Base-by-base conservation (phyloP, 2,113 vertebrate species). In the Dasyprocta punctata region DNA sequence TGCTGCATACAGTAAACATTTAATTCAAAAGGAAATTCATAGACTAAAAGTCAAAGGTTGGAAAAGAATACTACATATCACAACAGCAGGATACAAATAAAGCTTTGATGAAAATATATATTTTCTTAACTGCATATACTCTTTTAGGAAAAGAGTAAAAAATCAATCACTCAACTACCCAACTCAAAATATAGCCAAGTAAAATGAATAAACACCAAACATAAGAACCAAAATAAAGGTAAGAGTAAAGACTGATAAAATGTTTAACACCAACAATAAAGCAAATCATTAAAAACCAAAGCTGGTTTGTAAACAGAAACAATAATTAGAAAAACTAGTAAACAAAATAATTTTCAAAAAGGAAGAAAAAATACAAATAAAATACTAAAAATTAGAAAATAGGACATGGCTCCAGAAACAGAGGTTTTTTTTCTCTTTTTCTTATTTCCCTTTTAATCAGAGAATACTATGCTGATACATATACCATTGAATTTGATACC, bases 201-300 rank as follows among this genome's bases (percentile, higher is more conserved):
- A 81, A 41, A 1, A 63, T 85, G 47, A 61, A 80, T 30, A 95
- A 95, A 41, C 75, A n/a, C 3, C 92, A 78, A 94, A 2, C 41
- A 80, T 73, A 78, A 87, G 67, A 89, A 88, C 52, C 41, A 38
- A 87, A 86, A 49, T 88, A 83, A 92, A 20, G 81, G 60, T 84
- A 58, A 88, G 89, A 86, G 3, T 20, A 89, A 28, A 81, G 89
- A 65, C 47, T 47, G 44, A 63, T 63, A 19, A 60, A 81, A 38
- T 83, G n/a, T 36, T 86, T 90, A 12, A 75, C 24, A 82, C 60
- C 9, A 75, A 86, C 16, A 78, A 41, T 16, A 92, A 86, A 86
- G 16, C 86, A 75, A 63, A 52, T 80, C 30, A 86, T 13, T 26
- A 82, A 89, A 92, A 84, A 47, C n/a, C 89, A 92, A 90, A 54